phyloP scores from a whole-genome alignment of 1,140 invertebrate genomes.

The Plutomurus gul region DNA sequence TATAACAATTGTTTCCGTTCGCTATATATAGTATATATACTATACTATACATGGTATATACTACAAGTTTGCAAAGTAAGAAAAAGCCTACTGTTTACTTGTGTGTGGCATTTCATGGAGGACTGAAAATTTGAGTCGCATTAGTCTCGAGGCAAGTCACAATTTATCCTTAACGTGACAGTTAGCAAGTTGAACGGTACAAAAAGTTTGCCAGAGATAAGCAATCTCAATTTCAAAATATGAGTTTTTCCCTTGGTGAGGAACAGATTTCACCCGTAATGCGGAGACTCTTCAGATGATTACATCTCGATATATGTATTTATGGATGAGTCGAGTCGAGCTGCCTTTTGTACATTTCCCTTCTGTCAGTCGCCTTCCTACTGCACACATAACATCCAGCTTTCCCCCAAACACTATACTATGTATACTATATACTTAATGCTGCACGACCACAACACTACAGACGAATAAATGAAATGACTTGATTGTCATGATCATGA shows the following conservation, averaged over 20 bases:
- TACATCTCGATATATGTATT: constrained; percentile 52
- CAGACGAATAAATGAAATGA: constrained; percentile 44
- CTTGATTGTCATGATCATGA: constrained; percentile 34
- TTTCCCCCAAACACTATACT: too few relatives aligned
- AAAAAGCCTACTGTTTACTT: too few relatives aligned
- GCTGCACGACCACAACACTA: neutral
- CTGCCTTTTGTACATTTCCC: too few relatives aligned
- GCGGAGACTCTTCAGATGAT: constrained; percentile 46
- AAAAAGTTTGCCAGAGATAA: constrained; percentile 53
- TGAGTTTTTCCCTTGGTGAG: constrained; percentile 44
- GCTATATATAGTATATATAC: too few relatives aligned
- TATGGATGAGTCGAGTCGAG: too few relatives aligned
- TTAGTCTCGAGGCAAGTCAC: constrained; percentile 36
- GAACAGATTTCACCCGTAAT: constrained; percentile 54
- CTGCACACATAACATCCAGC: neutral
- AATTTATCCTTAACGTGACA: constrained; percentile 55
- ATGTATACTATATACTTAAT: neutral
- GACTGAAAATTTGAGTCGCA: constrained; percentile 48
- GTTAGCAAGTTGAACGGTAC: constrained; percentile 53
- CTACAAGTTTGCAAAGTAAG: too few relatives aligned
- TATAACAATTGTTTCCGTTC: too few relatives aligned
- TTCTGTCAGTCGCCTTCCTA: too few relatives aligned
- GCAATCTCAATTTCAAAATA: constrained; percentile 55
- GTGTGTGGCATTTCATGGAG: too few relatives aligned
- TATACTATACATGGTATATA: too few relatives aligned